Evolutionary conservation across 2,888 invertebrate genomes (phyloP), one percentile per base, ranked within the genome.

Genomic region (Cremastinae sp.): DNA sequence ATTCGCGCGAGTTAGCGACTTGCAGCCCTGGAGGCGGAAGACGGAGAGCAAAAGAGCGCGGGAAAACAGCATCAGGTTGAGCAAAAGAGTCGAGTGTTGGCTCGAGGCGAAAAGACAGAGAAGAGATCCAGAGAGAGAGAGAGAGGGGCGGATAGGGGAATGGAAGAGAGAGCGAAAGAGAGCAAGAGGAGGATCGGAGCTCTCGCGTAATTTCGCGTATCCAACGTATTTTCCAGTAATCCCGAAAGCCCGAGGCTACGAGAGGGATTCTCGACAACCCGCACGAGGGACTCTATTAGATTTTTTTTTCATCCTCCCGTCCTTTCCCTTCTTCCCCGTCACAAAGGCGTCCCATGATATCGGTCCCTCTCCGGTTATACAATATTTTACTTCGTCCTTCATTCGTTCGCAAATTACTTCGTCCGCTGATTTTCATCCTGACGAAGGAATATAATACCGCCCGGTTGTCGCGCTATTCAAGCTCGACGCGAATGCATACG

Each of bases 211-310:
- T 85, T 84, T 79, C 80, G 78, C 72, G 74, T 78, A 76, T 81
- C 82, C 80, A 79, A 81, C 83, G 86, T 85, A 85, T 85, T 86
- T 84, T 81, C 80, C 82, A 78, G 83, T 87, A 86, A 87, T 85
- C 86, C 84, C 53, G 54, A 69, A 73, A 76, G 73, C 76, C 76
- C 38, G 59, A 58, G 73, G 76, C 75, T 58, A 64, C 64, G 56
- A 18, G 49, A 65, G 41, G 49, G 28, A 69, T 34, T 45, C 43
- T 51, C 59, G 8, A 58, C 59, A 34, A 41, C 7, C 59, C 14
- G 20, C 43, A 38, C 71, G 72, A 78, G 82, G 82, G 84, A 85
- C 86, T 86, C 85, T 85, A 85, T 85, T 85, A 86, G 83, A 84
- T 71, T 71, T 65, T 66, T n/a, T 68, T 54, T 22, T 16, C 3